Percentiles rank a stretch among this genome's conserved stretches.
phyloP scores from a whole-genome alignment of 1,140 invertebrate genomes.

The Scaptomyza graminum region DNA sequence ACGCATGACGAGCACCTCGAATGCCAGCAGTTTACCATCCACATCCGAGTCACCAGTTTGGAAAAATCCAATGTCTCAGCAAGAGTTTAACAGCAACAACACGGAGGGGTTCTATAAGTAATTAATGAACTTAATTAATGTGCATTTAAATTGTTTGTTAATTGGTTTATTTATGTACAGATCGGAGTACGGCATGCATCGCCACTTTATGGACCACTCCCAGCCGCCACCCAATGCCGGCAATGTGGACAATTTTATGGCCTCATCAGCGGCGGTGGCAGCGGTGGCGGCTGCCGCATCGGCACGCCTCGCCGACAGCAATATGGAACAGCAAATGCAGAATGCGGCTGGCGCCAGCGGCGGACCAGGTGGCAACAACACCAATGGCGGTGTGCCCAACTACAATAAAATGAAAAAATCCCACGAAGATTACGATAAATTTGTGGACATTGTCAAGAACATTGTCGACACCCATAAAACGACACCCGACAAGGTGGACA shows the following conservation, averaged over 20 bases:
- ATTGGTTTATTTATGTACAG: constrained; percentile 37
- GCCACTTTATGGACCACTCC: constrained; percentile 83
- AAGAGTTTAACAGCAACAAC: constrained; percentile 83
- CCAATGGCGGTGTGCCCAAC: constrained; percentile 75
- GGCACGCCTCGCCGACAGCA: constrained; percentile 73
- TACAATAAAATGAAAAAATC: constrained; percentile 83
- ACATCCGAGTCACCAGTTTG: constrained; percentile 83
- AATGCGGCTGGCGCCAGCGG: constrained; percentile 64
- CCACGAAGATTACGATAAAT: constrained; percentile 81
- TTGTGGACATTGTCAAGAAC: constrained; percentile 82
- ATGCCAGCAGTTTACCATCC: constrained; percentile 79
- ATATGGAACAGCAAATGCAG: constrained; percentile 74
- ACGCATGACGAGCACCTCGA: constrained; percentile 81
- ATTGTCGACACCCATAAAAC: constrained; percentile 81
- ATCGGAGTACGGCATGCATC: constrained; percentile 83
- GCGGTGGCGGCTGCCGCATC: constrained; percentile 76
- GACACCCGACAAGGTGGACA: constrained; percentile 79
- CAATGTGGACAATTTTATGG: constrained; percentile 80
- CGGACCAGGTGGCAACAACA: constrained; percentile 71
- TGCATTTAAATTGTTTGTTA: constrained; percentile 3
- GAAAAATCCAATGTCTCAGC: constrained; percentile 84
- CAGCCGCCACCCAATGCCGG: constrained; percentile 77
- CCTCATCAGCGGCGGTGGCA: constrained; percentile 77
- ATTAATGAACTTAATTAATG: background rate
- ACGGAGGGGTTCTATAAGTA: constrained; percentile 83